Evolutionary conservation across 2,888 invertebrate genomes (phyloP), one percentile per base, ranked within the genome.

Genomic region (Rhagium mordax): DNA sequence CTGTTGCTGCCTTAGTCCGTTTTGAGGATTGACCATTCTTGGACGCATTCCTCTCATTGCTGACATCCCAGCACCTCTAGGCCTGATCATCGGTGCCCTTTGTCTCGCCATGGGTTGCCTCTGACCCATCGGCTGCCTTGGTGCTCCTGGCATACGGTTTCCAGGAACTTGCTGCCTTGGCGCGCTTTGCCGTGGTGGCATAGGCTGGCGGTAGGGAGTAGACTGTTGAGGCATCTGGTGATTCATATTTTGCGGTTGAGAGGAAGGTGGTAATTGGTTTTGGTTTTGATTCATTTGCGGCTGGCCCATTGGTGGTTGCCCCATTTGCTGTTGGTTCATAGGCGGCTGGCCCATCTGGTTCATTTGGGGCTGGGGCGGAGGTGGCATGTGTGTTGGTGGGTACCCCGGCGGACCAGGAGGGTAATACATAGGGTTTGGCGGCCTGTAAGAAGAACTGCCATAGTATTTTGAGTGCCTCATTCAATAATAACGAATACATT

Each of bases 341-440:
- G 85, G 86, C 15, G 88, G 86, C 77, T 88, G 89, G 3, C 77
- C 78, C 72, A 51, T 85, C 82, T 59, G 88, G 61, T 81, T 88
- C 88, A 8, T 87, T 81, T 86, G 88, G 85, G 20, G 88, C 83
- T 66, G 82, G 1, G 78, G 81, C 5, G 83, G 84, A 3, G 83
- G 82, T 80, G 83, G 83, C 81, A 82, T 80, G 78, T 89, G 89
- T 27, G 87, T 87, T 10, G 86, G 83, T 1, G 88, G 87, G 77
- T 90, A 91, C 84, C 83, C 84, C 0, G 85, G 85, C 0, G 85
- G 83, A 4, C 79, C 81, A 3, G 86, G 86, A 1, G 86, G 86
- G 75, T 86, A 87, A 73, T 86, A 87, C 82, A 86, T 85, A 0
- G 85, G 85, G 74, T 81, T 84, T 49, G 85, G 85, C 24, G 85